phyloP scores from a whole-genome alignment of 2,888 invertebrate genomes.

The Phengaris alcon region DNA sequence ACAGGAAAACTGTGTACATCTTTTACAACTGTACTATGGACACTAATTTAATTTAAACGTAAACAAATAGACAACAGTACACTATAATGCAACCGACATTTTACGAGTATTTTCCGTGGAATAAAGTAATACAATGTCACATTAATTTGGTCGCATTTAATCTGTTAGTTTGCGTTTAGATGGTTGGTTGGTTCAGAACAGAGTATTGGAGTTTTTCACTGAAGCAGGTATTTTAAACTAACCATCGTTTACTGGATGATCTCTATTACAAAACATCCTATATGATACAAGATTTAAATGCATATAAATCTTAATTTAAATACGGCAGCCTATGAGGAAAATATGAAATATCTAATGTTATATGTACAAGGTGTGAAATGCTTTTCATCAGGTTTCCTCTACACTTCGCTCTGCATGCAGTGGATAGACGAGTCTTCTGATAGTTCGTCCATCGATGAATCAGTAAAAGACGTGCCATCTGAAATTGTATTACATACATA shows the following conservation, averaged over 20 bases:
- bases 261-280: background rate
- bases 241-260: background rate
- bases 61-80: no score
- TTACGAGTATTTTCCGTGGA: no score
- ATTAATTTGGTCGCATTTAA: no score
- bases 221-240: background rate
- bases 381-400: conserved; percentile 32
- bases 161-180: no score
- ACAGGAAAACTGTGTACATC: no score
- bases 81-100: no score
- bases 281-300: background rate
- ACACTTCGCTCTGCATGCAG: conserved; percentile 90
- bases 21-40: no score
- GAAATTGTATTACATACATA: conserved; percentile 40
- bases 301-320: conserved; percentile 9
- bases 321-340: background rate
- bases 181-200: no score
- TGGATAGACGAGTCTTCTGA: conserved; percentile 93
- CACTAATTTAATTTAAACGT: no score
- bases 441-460: conserved; percentile 91
- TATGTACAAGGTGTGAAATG: conserved; percentile 24
- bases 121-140: no score
- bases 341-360: background rate
- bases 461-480: conserved; percentile 80
- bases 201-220: background rate